phyloP scores from a whole-genome alignment of 2,797 vertebrate genomes.

The Sebastes minor region DNA sequence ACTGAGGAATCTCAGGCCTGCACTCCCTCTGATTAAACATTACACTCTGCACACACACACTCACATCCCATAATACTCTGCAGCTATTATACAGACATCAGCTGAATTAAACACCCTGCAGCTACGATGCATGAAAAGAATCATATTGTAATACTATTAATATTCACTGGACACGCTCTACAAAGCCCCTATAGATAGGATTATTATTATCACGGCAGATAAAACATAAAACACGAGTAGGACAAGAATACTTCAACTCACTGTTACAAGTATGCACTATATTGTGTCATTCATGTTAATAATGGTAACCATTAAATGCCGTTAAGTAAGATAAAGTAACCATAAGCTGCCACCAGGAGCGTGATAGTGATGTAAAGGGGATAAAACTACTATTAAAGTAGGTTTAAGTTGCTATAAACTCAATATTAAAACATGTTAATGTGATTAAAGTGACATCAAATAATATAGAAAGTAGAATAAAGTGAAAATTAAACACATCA shows the following conservation, averaged over 20 bases:
- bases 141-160: not conserved
- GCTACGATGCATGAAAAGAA: not conserved
- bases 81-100: not conserved
- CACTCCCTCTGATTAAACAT: constrained; percentile 43
- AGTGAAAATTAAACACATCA: not conserved
- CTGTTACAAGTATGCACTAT: not conserved
- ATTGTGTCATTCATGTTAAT: not conserved
- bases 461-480: not conserved
- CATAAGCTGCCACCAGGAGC: not conserved
- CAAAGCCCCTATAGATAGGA: not conserved
- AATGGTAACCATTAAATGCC: not conserved
- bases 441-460: not conserved
- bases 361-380: not conserved
- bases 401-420: not conserved
- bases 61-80: not conserved
- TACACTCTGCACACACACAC: not conserved
- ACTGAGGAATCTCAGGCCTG: constrained; percentile 62
- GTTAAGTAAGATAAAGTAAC: not conserved
- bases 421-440: not conserved
- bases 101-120: not conserved
- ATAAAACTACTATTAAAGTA: not conserved
- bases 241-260: not conserved
- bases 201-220: not conserved
- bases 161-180: not conserved
- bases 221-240: not conserved